Evolutionary conservation across 30 jellyfish, hydroid and myxozoan genomes (phyloP), one percentile per base, ranked within the genome.

Genomic region (Cassiopea xamachana): DNA sequence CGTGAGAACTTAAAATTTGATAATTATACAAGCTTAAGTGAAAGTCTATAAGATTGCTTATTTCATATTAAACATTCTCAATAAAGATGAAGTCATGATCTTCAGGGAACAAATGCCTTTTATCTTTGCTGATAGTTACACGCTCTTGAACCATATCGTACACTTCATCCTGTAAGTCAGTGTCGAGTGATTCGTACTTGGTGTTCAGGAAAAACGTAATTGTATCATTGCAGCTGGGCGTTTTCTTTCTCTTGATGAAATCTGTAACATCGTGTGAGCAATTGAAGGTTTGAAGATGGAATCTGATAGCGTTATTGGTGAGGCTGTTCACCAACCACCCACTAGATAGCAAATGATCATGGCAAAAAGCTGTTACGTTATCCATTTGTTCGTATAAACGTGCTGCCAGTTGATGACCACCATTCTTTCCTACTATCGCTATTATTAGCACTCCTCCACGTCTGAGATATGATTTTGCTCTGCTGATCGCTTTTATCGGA

Each of bases 141-240:
- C 89, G 16, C 47, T 47, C 89, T 62, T 55, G 47, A 27, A 86
- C 93, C 75, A 84, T 70, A 18, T 84, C 60, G 59, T 50, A 73
- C 17, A 84, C 70, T 1, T 27, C 51, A 45, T n/a, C 59, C 69
- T 84, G 85, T 19, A 70, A 72, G n/a, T 68, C 19, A 7, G 16
- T 60, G 45, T 49, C 48, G 16, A 84, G 92, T 18, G 15, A 75
- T n/a, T 48, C 85, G 64, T 46, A 84, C n/a, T 84, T 45, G 1
- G 92, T 84, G 60, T 86, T 89, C 73, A 86, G 14, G 62, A 86
- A 43, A 47, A 86, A 86, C 1, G 87, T 43, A 49, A 86, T n/a
- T 27, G 77, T 81, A 62, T 75, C 48, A 75, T 75, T 73, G 4
- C 69, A 60, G 6, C 55, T 73, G 12, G 81, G 72, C 2, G 87